Evolutionary conservation across 2,888 invertebrate species (phyloP), one percentile per base, ranked within the genome.

Genomic region (Sepiola atlantica): DNA sequence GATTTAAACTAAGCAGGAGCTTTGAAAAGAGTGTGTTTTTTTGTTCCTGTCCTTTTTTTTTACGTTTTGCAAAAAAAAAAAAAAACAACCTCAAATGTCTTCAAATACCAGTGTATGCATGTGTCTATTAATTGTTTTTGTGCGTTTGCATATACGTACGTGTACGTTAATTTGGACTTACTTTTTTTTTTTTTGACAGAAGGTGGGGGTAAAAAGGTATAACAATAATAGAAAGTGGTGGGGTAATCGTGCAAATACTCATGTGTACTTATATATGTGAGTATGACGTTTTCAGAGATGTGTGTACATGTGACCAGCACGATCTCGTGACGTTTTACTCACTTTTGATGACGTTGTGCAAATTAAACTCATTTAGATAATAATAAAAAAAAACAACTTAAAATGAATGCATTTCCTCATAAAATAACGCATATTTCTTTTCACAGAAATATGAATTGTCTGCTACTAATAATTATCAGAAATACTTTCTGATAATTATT

Each of bases 211-310:
- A 24, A 61, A 61, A 61, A 61, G 61, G 24, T 24, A 61, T 24
- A 24, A 55, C 16, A 55, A 55, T 20, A 2, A 4, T 2, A 61
- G 61, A 28, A 61, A 61, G 61, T 61, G 24, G 61, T 24, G 28
- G 61, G 61, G 61, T 61, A 61, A 24, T 61, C 57, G 24, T 57
- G 57, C 16, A 57, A 57, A 91, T 91, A 35, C 91, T 35, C 35
- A 32, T 91, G 91, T 91, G 35, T 91, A 91, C 35, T 91, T 91
- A 32, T 91, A 91, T 91, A 91, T 91, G 91, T 91, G 32, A 35
- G 35, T 32, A 91, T 91, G 91, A 61, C 61, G 61, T 61, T 21
- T 21, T 61, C 21, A 24, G 10, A 61, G 28, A 24, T 24, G 61
- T 61, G 61, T 0, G 61, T 61, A 61, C 61, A 61, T 24, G 61